Percentiles rank a stretch among this genome's conserved stretches.
Evolutionary conservation across 2,888 invertebrate species (phyloP).

Genomic region (Calliscelio sp.): DNA sequence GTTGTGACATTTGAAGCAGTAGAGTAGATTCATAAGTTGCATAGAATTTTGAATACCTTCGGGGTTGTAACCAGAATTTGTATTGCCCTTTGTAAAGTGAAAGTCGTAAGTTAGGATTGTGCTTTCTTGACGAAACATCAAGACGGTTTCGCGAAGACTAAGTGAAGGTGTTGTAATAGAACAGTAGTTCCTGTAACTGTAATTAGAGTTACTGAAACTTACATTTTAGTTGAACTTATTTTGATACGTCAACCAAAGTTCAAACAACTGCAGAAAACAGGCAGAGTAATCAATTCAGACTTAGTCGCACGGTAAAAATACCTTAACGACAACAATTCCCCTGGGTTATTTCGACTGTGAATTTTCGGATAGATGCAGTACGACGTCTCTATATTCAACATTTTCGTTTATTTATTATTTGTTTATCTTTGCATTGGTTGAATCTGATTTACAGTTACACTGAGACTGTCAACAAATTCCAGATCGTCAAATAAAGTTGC

Average conservation of each 20-base stretch:
- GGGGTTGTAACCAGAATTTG: too few species aligned
- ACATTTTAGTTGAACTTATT: constrained; percentile 20
- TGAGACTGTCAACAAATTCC: too few species aligned
- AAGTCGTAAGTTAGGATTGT: constrained; percentile 29
- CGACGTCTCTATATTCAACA: too few species aligned
- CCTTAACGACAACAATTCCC: not conserved
- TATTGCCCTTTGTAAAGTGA: constrained; percentile 15
- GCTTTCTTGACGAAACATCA: constrained; percentile 28
- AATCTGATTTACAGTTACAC: too few species aligned
- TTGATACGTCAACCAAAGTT: constrained; percentile 25
- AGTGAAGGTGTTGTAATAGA: constrained; percentile 28
- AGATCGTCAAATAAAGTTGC: too few species aligned
- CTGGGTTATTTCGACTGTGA: not conserved
- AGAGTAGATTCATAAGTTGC: too few species aligned
- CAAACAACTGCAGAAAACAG: constrained; percentile 21
- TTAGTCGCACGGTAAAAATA: not conserved
- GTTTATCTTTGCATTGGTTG: too few species aligned
- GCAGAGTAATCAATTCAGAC: constrained; percentile 12
- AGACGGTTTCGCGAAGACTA: constrained; percentile 23
- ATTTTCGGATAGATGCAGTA: not conserved
- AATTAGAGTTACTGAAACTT: constrained; percentile 34
- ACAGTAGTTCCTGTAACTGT: constrained; percentile 30
- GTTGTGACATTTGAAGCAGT: too few species aligned
- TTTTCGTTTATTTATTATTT: too few species aligned
- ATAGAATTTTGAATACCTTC: too few species aligned